phyloP scores from a whole-genome alignment of 2,113 vertebrate genomes.

The Pionites leucogaster region DNA sequence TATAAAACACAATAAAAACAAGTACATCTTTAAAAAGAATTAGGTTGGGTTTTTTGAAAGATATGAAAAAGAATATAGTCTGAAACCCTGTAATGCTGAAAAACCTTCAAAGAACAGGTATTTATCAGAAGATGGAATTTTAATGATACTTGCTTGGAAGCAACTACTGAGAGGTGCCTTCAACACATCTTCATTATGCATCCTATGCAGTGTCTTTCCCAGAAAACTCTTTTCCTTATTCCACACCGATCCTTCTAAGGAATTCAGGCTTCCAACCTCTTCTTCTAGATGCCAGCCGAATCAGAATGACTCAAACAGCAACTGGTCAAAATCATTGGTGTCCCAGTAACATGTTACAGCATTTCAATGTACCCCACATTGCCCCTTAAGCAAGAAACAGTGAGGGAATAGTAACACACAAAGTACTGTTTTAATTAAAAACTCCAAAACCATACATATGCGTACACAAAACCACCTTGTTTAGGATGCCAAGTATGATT shows the following conservation, averaged over 20 bases:
- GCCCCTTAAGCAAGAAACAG: background rate
- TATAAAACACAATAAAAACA: background rate
- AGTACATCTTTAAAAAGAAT: background rate
- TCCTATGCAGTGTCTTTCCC: background rate
- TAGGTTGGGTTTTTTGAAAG: accelerated
- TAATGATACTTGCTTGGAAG: background rate
- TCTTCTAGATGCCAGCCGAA: background rate
- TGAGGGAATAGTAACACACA: background rate
- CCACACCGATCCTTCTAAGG: background rate
- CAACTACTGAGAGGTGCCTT: background rate
- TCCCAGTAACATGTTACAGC: background rate
- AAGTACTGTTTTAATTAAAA: background rate
- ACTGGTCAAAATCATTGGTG: background rate
- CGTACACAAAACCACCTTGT: background rate
- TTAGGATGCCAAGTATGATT: background rate
- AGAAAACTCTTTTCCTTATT: background rate
- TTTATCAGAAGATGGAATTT: background rate
- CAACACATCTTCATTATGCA: background rate
- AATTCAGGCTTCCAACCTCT: background rate
- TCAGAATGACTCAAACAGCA: background rate
- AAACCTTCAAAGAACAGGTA: background rate
- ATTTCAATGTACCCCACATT: background rate
- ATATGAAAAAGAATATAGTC: background rate
- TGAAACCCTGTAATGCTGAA: background rate
- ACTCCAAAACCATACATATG: too few species aligned